Conservation (phyloP, 64 coral and sea anemone genomes). For the Porites lutea region DNA sequence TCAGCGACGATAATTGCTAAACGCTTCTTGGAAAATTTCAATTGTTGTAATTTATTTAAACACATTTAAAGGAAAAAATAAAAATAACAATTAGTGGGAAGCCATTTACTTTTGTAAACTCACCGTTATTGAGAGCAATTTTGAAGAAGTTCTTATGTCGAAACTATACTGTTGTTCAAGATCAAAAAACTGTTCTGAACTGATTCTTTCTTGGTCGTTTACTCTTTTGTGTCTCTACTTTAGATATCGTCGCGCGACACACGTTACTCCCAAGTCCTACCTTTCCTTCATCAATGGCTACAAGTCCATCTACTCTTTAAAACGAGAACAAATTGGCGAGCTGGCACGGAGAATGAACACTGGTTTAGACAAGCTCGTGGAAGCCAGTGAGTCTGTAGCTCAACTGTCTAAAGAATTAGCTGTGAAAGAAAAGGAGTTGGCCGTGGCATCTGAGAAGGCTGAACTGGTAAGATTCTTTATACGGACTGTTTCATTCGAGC, state of each 20-base stretch:
- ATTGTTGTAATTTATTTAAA: no score
- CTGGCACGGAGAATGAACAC: slow-evolving; percentile 95
- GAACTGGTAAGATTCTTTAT: slow-evolving; percentile 67
- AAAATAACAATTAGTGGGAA: no score
- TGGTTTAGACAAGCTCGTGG: slow-evolving; percentile 93
- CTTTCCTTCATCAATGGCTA: slow-evolving; percentile 97
- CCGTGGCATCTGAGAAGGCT: slow-evolving; percentile 90
- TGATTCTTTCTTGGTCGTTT: no score
- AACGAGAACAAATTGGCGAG: slow-evolving; percentile 82
- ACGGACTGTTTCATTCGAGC: not conserved
- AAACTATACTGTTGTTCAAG: no score
- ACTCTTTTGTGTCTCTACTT: not conserved
- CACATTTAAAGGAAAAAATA: no score
- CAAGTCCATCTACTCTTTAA: slow-evolving; percentile 86
- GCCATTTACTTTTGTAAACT: no score
- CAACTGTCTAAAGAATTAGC: slow-evolving; percentile 91
- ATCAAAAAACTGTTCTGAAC: no score
- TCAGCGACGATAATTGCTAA: no score
- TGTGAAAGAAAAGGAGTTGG: slow-evolving; percentile 96
- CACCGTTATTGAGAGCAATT: no score
- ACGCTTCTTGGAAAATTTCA: no score
- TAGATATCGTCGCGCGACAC: slow-evolving; percentile 95
- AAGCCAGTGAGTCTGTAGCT: slow-evolving; percentile 95
- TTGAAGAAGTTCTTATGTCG: no score
- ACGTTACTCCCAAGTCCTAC: slow-evolving; percentile 98